These are phyloP conservation scores for Ageneiosus marmoratus DNA, from an alignment of 2,113 vertebrate genomes.

Conservation along the genomic window DNA sequence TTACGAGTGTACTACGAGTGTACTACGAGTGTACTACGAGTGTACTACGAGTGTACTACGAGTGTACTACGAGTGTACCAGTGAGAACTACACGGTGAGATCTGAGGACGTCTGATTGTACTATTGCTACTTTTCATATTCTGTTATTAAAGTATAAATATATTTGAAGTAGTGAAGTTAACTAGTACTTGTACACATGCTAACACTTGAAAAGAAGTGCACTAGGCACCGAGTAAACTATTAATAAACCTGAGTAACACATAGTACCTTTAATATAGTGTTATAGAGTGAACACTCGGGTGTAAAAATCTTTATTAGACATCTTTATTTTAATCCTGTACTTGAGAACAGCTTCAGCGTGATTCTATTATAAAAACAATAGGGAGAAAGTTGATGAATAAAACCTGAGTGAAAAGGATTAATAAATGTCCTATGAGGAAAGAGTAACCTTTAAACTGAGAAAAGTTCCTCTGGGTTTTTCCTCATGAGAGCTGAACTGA, in stretches of 20 bases:
- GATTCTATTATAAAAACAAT: not conserved
- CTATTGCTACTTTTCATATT: too few species aligned
- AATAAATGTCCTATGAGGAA: not conserved
- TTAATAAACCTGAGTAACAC: not conserved
- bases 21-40: too few species aligned
- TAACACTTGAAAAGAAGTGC: not conserved
- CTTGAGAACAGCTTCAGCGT: too few species aligned
- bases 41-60: too few species aligned
- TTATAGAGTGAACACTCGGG: not conserved
- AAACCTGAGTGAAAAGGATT: not conserved
- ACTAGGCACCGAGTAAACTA: not conserved
- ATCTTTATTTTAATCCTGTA: not conserved
- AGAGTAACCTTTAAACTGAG: not conserved
- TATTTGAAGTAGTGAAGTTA: not conserved
- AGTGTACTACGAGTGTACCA: too few species aligned
- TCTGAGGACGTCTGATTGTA: too few species aligned
- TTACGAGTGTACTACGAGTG: too few species aligned
- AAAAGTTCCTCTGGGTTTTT: not conserved
- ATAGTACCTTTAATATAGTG: not conserved
- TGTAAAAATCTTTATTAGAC: not conserved
- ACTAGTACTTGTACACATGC: not conserved
- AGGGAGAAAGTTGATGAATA: not conserved
- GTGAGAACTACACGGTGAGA: too few species aligned
- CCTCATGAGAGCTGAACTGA: constrained; percentile 3
- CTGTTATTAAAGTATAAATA: not conserved